A percentile compares a stretch with the other conserved stretches of the same genome.
phyloP scores from a whole-genome alignment of 1,140 invertebrate genomes.

The Agrypnia vestita region DNA sequence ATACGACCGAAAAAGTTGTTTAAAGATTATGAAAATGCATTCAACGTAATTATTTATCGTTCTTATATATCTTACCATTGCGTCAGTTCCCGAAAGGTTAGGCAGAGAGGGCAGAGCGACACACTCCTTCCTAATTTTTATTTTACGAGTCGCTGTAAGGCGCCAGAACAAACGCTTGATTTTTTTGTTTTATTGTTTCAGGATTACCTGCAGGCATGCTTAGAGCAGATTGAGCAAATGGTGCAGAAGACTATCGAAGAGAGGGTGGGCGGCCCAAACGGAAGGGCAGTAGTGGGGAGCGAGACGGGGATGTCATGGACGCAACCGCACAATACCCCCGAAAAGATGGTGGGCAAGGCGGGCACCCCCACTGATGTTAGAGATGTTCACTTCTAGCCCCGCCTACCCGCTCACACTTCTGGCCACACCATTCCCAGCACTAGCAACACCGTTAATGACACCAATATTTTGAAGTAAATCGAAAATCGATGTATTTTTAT shows the following conservation, averaged over 20 bases:
- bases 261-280: constrained; percentile 66
- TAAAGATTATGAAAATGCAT: too few relatives aligned
- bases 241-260: constrained; percentile 74
- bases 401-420: too few relatives aligned
- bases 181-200: constrained; percentile 67
- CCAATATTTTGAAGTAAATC: not conserved
- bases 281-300: constrained; percentile 70
- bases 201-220: constrained; percentile 83
- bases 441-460: constrained; percentile 1
- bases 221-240: constrained; percentile 84
- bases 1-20: too few relatives aligned
- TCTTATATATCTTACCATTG: too few relatives aligned
- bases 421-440: not conserved
- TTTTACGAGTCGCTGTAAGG: too few relatives aligned
- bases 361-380: constrained; percentile 87
- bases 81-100: too few relatives aligned
- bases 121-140: too few relatives aligned
- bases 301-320: constrained; percentile 79
- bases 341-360: constrained; percentile 80
- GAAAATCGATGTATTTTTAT: not conserved
- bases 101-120: too few relatives aligned
- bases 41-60: too few relatives aligned
- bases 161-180: not conserved
- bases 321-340: constrained; percentile 72
- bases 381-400: constrained; percentile 77